Base-by-base conservation (phyloP, 2,113 vertebrate genomes). In the Brachyhypopomus gauderio region DNA sequence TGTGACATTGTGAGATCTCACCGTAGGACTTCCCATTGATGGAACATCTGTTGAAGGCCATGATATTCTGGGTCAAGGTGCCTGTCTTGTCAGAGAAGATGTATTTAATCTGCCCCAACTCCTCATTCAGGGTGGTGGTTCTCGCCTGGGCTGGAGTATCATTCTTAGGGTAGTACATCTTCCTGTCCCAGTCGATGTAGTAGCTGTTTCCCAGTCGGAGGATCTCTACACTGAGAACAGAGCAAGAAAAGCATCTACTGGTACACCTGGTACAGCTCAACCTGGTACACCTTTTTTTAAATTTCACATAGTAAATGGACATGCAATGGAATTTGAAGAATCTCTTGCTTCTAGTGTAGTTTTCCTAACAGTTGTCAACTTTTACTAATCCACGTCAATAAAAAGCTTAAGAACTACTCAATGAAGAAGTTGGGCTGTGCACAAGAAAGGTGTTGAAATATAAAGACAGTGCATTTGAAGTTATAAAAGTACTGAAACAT, bases 1-100 rank as follows among this genome's bases (percentile, higher is more conserved):
- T 41, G 19, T 14, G 12, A 52, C 34, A 41, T 8, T 55, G 23
- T 75, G 23, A 23, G n/a, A 14, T 59, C 89, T 81, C 89, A 98
- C 96, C 97, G 0, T 96, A 99, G n/a, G 88, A 83, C 74, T 87
- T 96, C 23, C 97, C 95, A 0, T 95, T 92, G 88, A 99, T 97
- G 84, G 96, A 96, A 88, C 97, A 99, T 83, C 94, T 96, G 88
- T 93, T 96, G 91, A 99, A 99, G 75, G 91, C 88, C 97, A 99
- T 99, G 90, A 98, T 95, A 87, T 99, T 99, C 91, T 97, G 96
- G 1, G 97, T 99, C 85, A 99, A 94, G 5, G 98, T 99, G 59
- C 98, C 97, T 0, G 97, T 99, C 89, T 99, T 99, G 89, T 99
- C 97, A 0, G 96, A 97, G 91, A 99, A 99, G 88, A 99, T 93